Percentiles rank a stretch among this genome's conserved stretches.
These are phyloP conservation scores for Macropis europaea DNA, from an alignment of 2,888 invertebrate species.

Conservation along the genomic window DNA sequence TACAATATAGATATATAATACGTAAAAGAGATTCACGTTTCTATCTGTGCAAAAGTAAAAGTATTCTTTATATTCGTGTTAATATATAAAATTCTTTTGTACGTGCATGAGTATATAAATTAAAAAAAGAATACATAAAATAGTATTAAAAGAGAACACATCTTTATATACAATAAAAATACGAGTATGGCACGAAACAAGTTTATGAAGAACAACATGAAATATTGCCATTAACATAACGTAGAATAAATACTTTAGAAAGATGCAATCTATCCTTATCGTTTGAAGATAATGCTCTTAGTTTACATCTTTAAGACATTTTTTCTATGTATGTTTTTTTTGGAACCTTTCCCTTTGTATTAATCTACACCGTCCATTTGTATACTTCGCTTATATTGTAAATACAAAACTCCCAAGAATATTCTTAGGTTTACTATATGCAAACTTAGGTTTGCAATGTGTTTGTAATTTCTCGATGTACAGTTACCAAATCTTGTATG, in stretches of 20 bases:
- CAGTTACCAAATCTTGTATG: conserved; percentile 89
- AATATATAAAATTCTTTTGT: conserved; percentile 15
- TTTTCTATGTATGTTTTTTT: conserved; percentile 52
- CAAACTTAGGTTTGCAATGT: conserved; percentile 87
- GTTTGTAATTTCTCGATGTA: conserved; percentile 92
- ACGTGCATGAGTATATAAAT: conserved; percentile 10
- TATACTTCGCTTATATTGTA: conserved; percentile 62
- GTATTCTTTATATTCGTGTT: conserved; percentile 5
- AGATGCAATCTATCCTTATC: conserved; percentile 41
- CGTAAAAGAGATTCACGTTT: conserved; percentile 22
- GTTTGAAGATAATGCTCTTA: conserved; percentile 47
- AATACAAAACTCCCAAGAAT: conserved; percentile 71
- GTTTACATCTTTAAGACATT: conserved; percentile 25
- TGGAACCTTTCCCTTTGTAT: conserved; percentile 64
- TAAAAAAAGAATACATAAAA: conserved; percentile 21
- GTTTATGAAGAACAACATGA: conserved; percentile 42
- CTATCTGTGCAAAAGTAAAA: conserved; percentile 22
- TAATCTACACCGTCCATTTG: conserved; percentile 64
- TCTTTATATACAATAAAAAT: conserved; percentile 41
- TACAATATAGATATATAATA: conserved; percentile 15
- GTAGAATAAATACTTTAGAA: conserved; percentile 45
- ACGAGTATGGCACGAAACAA: conserved; percentile 59
- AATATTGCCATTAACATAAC: conserved; percentile 38
- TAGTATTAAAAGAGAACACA: conserved; percentile 30
- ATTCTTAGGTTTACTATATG: conserved; percentile 46